Conservation (phyloP, 23 tunicate species). For the Styela clava region DNA sequence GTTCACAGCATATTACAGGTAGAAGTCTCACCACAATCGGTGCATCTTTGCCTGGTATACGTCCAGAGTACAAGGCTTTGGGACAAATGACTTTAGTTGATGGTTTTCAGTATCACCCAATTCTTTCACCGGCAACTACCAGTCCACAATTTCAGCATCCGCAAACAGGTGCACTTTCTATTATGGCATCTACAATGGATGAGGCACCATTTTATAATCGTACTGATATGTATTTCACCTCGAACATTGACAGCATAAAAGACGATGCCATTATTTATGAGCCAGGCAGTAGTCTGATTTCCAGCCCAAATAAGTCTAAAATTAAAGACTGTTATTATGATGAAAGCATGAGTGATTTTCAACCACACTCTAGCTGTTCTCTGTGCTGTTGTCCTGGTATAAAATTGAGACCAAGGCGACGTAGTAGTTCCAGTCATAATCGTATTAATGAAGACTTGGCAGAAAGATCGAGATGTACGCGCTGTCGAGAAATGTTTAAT, state of each 20-base stretch:
- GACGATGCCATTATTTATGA: slow-evolving; percentile 14
- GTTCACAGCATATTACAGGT: background rate
- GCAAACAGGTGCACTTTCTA: slow-evolving; percentile 24
- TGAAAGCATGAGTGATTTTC: background rate
- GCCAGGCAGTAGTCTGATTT: slow-evolving; percentile 22
- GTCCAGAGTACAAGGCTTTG: slow-evolving; percentile 3
- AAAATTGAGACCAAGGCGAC: background rate
- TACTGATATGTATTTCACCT: slow-evolving; percentile 25
- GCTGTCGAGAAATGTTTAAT: slow-evolving; percentile 74
- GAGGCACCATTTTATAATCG: slow-evolving; percentile 16
- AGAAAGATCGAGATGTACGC: slow-evolving; percentile 67
- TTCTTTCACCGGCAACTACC: slow-evolving; percentile 3
- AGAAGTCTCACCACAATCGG: background rate
- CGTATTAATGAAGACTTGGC: slow-evolving; percentile 66
- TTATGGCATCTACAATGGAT: slow-evolving; percentile 13
- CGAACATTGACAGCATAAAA: slow-evolving; percentile 18
- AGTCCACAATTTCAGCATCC: slow-evolving; percentile 22
- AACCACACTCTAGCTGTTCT: background rate
- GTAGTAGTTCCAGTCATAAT: background rate
- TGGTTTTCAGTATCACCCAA: slow-evolving; percentile 18
- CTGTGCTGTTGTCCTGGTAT: slow-evolving; percentile 27
- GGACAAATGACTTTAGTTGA: slow-evolving; percentile 4
- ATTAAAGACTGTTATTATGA: background rate
- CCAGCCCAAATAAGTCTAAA: slow-evolving; percentile 25
- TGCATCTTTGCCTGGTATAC: background rate